Base-by-base conservation (phyloP, 30 jellyfish, hydroid and myxozoan genomes). In the Hydractinia symbiolongicarpus region DNA sequence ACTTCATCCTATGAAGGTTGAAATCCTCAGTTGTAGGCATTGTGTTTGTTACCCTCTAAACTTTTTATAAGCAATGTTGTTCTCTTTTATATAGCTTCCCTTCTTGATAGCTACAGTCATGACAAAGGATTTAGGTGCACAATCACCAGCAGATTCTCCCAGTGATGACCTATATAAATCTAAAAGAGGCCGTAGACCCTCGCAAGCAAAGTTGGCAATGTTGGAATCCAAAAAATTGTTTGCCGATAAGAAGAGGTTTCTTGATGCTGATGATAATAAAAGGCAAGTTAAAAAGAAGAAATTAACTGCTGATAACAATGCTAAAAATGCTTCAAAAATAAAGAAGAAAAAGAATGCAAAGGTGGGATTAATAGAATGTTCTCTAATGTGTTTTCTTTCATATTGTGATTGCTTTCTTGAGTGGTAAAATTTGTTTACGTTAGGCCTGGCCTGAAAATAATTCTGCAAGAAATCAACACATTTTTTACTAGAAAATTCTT, bases 121-220 rank as follows among this genome's bases (percentile, higher is more conserved):
- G 58, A 54, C 66, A 5, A 44, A 60, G 21, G 85, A 77, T 9
- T 53, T 55, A 53, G 30, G 53, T 11, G 53, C 85, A 77, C 73
- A 53, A 49, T 16, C 85, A 4, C 44, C 85, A 13, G 72, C 21
- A 16, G 81, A 72, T 72, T 79, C 86, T 60, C 87, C 87, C 10
- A 61, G 50, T 9, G 84, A 79, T 50, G 87, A 79, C 84, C 20
- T 30, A 5, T 54, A 14, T n/a, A 79, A 79, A 64, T 61, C 87
- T 30, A 79, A 79, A 66, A 49, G 87, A 79, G 87, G 87, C 5
- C 69, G 87, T 5, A 79, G 67, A 66, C 87, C 87, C 4, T 79
- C 87, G 2, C 87, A 79, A 61, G 87, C 87, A 40, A 79, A 79
- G 56, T 68, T 79, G 9, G 87, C 87, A 19, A 79, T 79, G 87